A percentile compares a stretch with the other conserved stretches of the same genome.
phyloP scores from a whole-genome alignment of 2,888 invertebrate species.

The Drosophila planitibia region DNA sequence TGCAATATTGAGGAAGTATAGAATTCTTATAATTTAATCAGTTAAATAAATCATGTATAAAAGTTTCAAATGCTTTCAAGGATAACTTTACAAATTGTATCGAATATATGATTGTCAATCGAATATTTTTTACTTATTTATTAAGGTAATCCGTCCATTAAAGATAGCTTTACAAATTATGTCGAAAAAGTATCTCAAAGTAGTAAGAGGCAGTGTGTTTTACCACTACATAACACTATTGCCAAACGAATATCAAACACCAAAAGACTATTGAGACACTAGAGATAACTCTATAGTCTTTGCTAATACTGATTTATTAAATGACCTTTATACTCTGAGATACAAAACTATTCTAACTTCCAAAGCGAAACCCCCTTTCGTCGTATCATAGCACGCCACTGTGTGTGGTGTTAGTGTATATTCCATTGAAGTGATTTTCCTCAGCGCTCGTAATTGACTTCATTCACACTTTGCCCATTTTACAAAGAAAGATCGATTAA shows the following conservation, averaged over 20 bases:
- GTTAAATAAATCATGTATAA: not conserved
- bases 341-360: not conserved
- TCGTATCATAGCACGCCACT: conserved; percentile 15
- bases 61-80: not conserved
- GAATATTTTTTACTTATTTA: not conserved
- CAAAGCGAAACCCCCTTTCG: not conserved
- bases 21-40: not conserved
- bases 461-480: conserved; percentile 70
- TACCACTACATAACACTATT: not conserved
- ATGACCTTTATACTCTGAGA: not conserved
- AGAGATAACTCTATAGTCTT: not conserved
- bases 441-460: conserved; percentile 60
- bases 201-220: not conserved
- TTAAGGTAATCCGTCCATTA: not conserved
- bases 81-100: not conserved
- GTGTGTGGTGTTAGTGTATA: conserved; percentile 16
- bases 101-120: not conserved
- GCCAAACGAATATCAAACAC: not conserved
- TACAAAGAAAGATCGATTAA: conserved; percentile 69
- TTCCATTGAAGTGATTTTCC: conserved; percentile 60
- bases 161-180: not conserved
- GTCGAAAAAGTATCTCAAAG: not conserved
- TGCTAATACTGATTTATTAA: not conserved
- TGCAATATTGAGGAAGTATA: not conserved
- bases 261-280: not conserved